Evolutionary conservation across 92 coral and sea anemone genomes (phyloP).

Genomic region (Chrysogorgia sp.): DNA sequence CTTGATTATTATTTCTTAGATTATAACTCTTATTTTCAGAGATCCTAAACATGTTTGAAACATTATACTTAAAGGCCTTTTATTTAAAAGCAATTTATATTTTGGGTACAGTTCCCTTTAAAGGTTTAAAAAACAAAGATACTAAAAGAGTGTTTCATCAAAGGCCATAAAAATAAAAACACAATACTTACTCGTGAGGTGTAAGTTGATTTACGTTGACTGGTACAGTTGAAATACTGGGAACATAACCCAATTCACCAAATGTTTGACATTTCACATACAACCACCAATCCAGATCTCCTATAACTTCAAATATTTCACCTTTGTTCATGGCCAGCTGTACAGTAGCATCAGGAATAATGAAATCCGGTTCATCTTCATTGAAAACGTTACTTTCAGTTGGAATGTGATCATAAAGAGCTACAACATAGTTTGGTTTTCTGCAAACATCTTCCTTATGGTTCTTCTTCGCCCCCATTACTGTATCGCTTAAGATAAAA

Average conservation of each 20-base stretch:
- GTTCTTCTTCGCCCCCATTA: conserved; percentile 12
- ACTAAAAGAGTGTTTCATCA: no score
- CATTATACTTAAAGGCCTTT: no score
- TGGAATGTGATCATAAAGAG: conserved; percentile 73
- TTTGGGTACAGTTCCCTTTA: no score
- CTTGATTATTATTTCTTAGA: no score
- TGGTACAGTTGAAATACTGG: conserved; percentile 82
- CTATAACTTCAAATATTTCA: conserved; percentile 76
- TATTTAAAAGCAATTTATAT: no score
- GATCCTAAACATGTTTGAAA: no score
- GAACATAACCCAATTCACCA: conserved; percentile 77
- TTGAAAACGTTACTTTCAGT: conserved; percentile 63
- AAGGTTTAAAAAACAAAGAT: no score
- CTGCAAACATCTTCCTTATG: neutral
- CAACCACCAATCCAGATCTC: conserved; percentile 85
- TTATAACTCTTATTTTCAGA: no score
- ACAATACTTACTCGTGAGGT: conserved; percentile 69
- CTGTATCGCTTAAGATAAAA: no score
- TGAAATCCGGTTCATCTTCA: conserved; percentile 61
- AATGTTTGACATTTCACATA: conserved; percentile 60
- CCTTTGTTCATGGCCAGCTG: conserved; percentile 74
- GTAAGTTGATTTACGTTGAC: conserved; percentile 61
- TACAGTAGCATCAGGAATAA: conserved; percentile 75
- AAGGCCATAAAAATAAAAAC: neutral
- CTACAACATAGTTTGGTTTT: conserved; percentile 57